Conservation (phyloP, 2,797 vertebrate species). For the Tokudaia muenninki region DNA sequence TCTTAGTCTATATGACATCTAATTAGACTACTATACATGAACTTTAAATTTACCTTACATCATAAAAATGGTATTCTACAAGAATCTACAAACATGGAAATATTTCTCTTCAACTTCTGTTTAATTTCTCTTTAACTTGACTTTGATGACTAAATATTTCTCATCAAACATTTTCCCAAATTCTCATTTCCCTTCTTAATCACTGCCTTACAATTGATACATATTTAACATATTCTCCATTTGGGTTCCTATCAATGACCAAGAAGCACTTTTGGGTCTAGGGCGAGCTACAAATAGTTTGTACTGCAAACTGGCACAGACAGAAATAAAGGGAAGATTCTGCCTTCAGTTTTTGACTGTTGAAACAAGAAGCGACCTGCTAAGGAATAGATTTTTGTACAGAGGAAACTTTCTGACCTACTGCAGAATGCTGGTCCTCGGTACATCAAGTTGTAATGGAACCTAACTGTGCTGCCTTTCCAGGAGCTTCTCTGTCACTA, state of each 20-base stretch:
- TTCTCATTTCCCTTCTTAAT: neutral
- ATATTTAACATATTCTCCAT: neutral
- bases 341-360: neutral
- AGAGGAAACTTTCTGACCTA: rapidly evolving
- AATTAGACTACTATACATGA: neutral
- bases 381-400: neutral
- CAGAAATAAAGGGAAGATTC: neutral
- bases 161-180: neutral
- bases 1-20: neutral
- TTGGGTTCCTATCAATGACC: neutral
- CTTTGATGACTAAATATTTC: neutral
- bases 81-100: neutral
- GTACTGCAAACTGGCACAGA: rapidly evolving
- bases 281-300: neutral
- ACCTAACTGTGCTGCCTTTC: neutral
- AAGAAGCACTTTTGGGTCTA: neutral
- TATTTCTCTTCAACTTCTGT: neutral
- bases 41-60: neutral
- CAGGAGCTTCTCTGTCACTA: neutral
- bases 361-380: neutral
- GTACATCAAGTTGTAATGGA: neutral
- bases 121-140: neutral
- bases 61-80: neutral
- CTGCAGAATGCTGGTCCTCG: neutral
- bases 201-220: neutral